Evolutionary conservation across 2,113 vertebrate genomes (phyloP).

Genomic region (Quiscalus mexicanus): DNA sequence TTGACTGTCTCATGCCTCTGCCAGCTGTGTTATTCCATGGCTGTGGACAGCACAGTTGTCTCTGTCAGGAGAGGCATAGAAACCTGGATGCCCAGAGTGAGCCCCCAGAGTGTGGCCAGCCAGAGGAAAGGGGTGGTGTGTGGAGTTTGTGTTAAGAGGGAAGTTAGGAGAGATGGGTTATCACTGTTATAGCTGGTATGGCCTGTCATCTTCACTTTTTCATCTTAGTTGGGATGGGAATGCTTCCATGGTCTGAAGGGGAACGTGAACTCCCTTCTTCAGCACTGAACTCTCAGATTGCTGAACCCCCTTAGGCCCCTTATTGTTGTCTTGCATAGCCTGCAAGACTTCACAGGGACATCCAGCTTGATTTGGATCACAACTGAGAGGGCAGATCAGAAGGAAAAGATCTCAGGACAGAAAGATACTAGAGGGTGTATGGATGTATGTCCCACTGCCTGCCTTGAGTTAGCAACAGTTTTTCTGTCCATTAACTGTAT

Average conservation of each 20-base stretch:
- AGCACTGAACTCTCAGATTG: neutral
- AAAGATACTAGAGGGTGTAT: neutral
- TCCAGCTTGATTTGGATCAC: neutral
- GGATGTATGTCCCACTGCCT: neutral
- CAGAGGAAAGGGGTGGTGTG: neutral
- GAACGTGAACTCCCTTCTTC: fast-evolving
- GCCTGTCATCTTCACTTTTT: neutral
- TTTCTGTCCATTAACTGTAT: neutral
- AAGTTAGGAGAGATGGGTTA: neutral
- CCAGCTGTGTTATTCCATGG: neutral
- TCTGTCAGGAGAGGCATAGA: neutral
- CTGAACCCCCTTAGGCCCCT: neutral
- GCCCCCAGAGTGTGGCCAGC: neutral
- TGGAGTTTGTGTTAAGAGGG: neutral
- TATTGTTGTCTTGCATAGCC: fast-evolving
- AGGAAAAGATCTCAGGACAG: neutral
- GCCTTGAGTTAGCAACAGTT: neutral
- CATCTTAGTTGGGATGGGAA: neutral
- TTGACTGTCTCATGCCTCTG: neutral
- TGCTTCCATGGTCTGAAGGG: neutral
- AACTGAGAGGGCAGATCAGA: neutral
- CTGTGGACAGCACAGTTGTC: neutral
- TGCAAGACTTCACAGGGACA: neutral
- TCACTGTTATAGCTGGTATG: fast-evolving
- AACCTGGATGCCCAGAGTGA: neutral